Evolutionary conservation across 2,797 vertebrate species (phyloP), one percentile per base, ranked within the genome.

Genomic region (Selene dorsalis): DNA sequence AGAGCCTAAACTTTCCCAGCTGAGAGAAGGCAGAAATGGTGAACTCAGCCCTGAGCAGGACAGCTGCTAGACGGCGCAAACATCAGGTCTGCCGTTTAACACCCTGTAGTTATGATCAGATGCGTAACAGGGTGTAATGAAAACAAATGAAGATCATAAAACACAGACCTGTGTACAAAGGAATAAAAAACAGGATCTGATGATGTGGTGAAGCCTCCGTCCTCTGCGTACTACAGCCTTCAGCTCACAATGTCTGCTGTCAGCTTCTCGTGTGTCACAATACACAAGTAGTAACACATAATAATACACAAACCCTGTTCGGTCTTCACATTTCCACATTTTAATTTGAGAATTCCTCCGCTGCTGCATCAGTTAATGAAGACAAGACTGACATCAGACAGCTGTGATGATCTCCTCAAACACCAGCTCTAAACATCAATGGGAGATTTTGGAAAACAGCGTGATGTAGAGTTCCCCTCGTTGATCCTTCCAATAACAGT

Each of bases 51-150:
- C 16, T 17, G 14, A 50, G 24, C 32, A 61, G 22, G 17, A 50
- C 75, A 65, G 69, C 55, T 76, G 75, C 24, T 62, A 18, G n/a
- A 32, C 64, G 45, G 16, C 70, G 26, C 65, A 30, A 85, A 52
- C 41, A 41, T 67, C 14, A 59, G 41, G 12, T 47, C 43, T 20
- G 38, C 22, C 20, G 4, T 69, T 41, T 38, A 69, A 43, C 39
- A 41, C 22, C 38, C 60, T 60, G 35, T 26, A 11, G 24, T 60
- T 11, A 59, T 55, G 32, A 41, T 73, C 73, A 77, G 65, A 52
- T 77, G 47, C 41, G 57, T 20, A 11, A 18, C 32, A 45, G 9
- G 6, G 1, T 4, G 12, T 41, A 61, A 74, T 32, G 57, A 39
- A n/a, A 67, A 57, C 18, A 24, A 5, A 10, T 56, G 24, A 53